phyloP scores from a whole-genome alignment of 2,797 vertebrate species.

The Schizothorax lantsangensis region DNA sequence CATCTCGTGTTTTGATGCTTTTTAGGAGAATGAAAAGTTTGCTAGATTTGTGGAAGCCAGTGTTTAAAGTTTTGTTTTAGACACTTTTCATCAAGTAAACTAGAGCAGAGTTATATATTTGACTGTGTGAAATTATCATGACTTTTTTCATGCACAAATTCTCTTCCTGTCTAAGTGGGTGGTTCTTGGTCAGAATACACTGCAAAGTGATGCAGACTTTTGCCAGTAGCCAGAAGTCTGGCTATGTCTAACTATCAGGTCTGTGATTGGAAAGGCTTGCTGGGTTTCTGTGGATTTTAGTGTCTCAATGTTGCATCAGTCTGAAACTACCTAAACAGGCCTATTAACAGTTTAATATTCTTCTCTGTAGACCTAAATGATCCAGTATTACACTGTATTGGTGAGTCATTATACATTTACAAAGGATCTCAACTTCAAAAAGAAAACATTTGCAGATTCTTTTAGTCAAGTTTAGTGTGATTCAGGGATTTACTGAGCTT shows the following conservation, averaged over 20 bases:
- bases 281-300: constrained; percentile 5
- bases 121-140: not conserved
- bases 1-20: not conserved
- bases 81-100: not conserved
- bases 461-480: not conserved
- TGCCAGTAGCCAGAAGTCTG: constrained; percentile 17
- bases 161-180: not conserved
- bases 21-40: not conserved
- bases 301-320: constrained; percentile 28
- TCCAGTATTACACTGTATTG: not conserved
- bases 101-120: constrained; percentile 4
- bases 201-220: constrained; percentile 8
- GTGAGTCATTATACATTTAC: constrained; percentile 16
- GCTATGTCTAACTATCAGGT: constrained; percentile 16
- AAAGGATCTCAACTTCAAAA: constrained; percentile 3
- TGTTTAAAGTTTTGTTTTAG: constrained; percentile 1
- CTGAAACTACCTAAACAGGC: not conserved
- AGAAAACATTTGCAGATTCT: constrained; percentile 11
- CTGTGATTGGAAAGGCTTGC: not conserved
- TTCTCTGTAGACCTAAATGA: constrained; percentile 5
- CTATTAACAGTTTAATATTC: not conserved
- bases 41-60: not conserved
- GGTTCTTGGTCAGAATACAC: not conserved
- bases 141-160: not conserved
- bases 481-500: constrained; percentile 26